Evolutionary conservation across 2,113 vertebrate species (phyloP), one percentile per base, ranked within the genome.

Genomic region (Tragelaphus strepsiceros): DNA sequence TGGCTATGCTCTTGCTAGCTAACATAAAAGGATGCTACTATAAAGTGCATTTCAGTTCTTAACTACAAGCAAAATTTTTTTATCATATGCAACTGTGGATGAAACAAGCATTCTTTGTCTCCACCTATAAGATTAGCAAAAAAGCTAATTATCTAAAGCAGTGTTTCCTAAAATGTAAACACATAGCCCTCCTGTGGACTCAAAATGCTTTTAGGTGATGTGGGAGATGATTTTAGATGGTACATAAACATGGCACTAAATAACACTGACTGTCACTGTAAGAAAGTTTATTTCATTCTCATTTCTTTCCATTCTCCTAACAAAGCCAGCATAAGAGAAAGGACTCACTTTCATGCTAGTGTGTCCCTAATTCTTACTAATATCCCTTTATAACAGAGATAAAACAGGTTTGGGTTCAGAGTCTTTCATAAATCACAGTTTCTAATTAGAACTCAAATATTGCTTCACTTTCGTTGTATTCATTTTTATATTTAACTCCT

Each of bases 401-500:
- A 94, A 95, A 96, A 58, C 3, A 64, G 30, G 26, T 49, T 80
- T 80, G 64, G 16, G 21, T 64, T 93, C 81, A 92, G 81, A 96
- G n/a, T 35, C 46, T 92, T 53, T 56, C 54, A 90, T 19, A 88
- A 84, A 86, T 67, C 53, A 92, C 51, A 77, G 19, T 62, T 89
- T 91, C 83, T 94, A 96, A 77, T 53, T 91, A 78, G 61, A 96
- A 96, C 51, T 86, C 64, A 87, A 92, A 28, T 35, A n/a, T 6
- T 89, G 49, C 35, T 88, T 94, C 53, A 78, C 61, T 95, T 93
- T 78, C 43, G 85, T n/a, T 87, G 51, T 71, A 61, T 90, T 93
- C 90, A 67, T 77, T 96, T 96, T 91, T 77, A 95, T 39, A 78
- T 7, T 92, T 88, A 95, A 67, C 24, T 94, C 67, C 39, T 91